Conservation (phyloP, 2,888 invertebrate species). For the Synanthedon andrenaeformis region DNA sequence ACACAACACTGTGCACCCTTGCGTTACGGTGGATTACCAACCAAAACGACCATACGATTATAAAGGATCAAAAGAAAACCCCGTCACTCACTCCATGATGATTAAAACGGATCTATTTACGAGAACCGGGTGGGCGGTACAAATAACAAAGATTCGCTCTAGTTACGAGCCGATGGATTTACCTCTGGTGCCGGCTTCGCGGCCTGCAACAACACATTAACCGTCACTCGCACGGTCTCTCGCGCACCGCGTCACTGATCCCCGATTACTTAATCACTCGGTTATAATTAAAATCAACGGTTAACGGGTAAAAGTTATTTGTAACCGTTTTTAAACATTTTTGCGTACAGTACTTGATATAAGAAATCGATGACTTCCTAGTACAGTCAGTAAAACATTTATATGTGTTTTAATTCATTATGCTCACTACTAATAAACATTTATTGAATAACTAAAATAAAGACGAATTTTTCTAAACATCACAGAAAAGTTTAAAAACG, state of each 20-base stretch:
- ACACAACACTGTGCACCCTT: constrained; percentile 60
- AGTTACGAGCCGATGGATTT: constrained; percentile 52
- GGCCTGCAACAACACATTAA: constrained; percentile 75
- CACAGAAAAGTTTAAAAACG: too few relatives aligned
- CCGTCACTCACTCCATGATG: constrained; percentile 64
- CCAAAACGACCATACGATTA: constrained; percentile 49
- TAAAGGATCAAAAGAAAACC: constrained; percentile 63
- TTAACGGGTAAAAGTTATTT: not conserved
- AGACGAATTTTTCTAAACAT: too few relatives aligned
- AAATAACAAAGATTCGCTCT: constrained; percentile 11
- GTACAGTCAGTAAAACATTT: too few relatives aligned
- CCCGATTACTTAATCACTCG: not conserved
- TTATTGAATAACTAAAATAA: too few relatives aligned
- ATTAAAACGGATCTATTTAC: constrained; percentile 4
- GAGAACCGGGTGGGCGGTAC: constrained; percentile 12
- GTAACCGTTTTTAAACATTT: not conserved
- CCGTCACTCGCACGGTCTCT: constrained; percentile 31
- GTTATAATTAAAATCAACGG: not conserved
- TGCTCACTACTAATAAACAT: too few relatives aligned
- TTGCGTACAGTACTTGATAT: too few relatives aligned
- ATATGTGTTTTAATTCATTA: too few relatives aligned
- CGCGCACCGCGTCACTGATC: not conserved
- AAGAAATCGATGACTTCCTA: too few relatives aligned
- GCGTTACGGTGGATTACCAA: constrained; percentile 53
- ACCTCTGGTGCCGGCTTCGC: constrained; percentile 78